Conservation (phyloP, 2,113 vertebrate species). For the Sander lucioperca region DNA sequence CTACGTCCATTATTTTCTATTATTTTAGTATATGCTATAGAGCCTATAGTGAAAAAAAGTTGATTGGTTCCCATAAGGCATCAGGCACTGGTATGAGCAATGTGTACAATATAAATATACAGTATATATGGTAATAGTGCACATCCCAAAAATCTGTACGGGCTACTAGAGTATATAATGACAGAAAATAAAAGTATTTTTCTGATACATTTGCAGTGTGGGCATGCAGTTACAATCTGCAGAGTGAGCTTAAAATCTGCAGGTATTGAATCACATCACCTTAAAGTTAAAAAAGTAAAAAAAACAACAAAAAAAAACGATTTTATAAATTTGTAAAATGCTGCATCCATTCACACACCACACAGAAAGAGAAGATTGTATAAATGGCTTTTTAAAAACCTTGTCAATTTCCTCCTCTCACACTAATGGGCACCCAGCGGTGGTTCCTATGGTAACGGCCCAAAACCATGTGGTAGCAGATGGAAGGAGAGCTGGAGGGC, state of each 20-base stretch:
- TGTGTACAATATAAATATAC: not conserved
- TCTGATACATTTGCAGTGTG: conserved; percentile 2
- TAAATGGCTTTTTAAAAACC: conserved; percentile 80
- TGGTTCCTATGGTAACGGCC: conserved; percentile 88
- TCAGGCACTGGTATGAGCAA: not conserved
- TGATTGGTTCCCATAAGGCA: not conserved
- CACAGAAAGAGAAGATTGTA: conserved; percentile 62
- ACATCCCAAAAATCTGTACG: not conserved
- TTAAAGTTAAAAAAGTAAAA: not conserved
- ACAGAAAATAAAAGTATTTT: not conserved
- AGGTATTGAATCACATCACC: not conserved
- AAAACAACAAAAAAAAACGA: not conserved
- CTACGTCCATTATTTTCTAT: no score
- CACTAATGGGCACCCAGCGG: conserved; percentile 84
- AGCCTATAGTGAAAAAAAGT: not conserved
- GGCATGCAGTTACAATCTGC: conserved; percentile 14
- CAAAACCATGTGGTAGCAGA: conserved; percentile 88
- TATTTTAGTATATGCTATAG: no score
- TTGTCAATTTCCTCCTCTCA: conserved; percentile 79
- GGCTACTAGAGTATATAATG: not conserved
- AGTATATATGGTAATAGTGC: not conserved
- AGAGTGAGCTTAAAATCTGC: conserved; percentile 8
- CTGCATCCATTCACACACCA: conserved; percentile 34
- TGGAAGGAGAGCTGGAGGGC: conserved; percentile 86
- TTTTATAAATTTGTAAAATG: conserved; percentile 22